These are phyloP conservation scores for Mantis religiosa DNA, from an alignment of 2,888 invertebrate genomes.

Conservation along the genomic window DNA sequence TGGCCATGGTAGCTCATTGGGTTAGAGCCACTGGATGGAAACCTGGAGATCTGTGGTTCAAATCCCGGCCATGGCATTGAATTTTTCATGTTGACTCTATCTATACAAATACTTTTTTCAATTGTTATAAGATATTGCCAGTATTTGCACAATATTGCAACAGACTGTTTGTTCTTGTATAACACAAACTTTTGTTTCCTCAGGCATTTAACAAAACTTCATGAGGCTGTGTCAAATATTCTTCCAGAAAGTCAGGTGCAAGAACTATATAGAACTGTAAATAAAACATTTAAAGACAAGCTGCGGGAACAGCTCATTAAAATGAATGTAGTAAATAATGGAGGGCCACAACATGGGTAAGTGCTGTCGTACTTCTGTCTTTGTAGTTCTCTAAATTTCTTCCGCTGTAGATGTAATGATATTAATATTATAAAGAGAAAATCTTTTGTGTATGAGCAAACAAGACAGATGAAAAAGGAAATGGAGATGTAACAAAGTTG, in stretches of 20 bases:
- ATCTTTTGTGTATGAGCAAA: background rate
- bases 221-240: conserved; percentile 84
- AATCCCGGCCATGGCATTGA: too few species aligned
- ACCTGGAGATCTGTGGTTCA: too few species aligned
- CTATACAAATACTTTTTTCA: too few species aligned
- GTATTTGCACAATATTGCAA: conserved; percentile 41
- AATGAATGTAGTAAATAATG: conserved; percentile 89
- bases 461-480: background rate
- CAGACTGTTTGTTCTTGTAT: background rate
- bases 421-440: too few species aligned
- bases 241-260: conserved; percentile 66
- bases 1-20: too few species aligned
- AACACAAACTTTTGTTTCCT: background rate
- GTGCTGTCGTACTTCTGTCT: conserved; percentile 2
- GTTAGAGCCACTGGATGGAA: too few species aligned
- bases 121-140: too few species aligned
- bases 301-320: conserved; percentile 76
- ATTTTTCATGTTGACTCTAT: too few species aligned
- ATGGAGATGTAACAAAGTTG: too few species aligned
- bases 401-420: background rate
- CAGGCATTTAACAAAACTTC: conserved; percentile 80
- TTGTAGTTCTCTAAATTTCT: background rate
- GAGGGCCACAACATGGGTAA: conserved; percentile 91
- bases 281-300: conserved; percentile 81
- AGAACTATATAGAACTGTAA: conserved; percentile 69